Base-by-base conservation (phyloP, 2,888 invertebrate species). In the Drosophila subquinaria region DNA sequence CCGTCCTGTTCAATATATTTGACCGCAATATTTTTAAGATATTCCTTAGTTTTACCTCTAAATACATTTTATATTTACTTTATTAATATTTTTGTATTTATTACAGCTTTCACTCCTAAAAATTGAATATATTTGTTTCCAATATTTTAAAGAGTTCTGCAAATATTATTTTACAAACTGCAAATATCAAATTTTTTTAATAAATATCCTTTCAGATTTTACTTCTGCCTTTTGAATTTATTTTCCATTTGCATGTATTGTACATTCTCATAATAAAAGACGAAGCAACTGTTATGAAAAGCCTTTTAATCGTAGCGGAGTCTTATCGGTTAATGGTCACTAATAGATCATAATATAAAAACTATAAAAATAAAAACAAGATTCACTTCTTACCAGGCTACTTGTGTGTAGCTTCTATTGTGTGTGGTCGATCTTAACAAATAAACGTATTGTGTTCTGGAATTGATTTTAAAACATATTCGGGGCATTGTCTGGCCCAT, bases 261-360 rank as follows among this genome's bases (percentile, higher is more conserved):
- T 45, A 13, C 11, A 15, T 27, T 40, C 13, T n/a, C 50, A 42
- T 55, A 48, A 40, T 23, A 73, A 9, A n/a, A 9, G n/a, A 53
- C 20, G 3, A 56, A 30, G 23, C 53, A 48, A 51, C 42, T 38
- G 27, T 53, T 42, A 33, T 43, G 43, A 11, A 33, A n/a, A 11
- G 48, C 15, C 33, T 33, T 52, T 52, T 43, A 76, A 64, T 10
- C 23, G 33, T 17, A 61, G 48, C 35, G 4, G 10, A 33, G n/a
- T 38, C 61, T 76, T 89, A 88, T 85, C 86, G 65, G 63, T 65
- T 85, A 89, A 85, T 81, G 81, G 63, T 67, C 53, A 43, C 79
- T 83, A 86, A 86, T 82, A 82, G 81, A 86, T 88, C 86, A 81
- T 81, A 79, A 81, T 75, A 72, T 53, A 68, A 77, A 71, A 64